Evolutionary conservation across 2,888 invertebrate species (phyloP).

Genomic region (Oegoconia quadripuncta): DNA sequence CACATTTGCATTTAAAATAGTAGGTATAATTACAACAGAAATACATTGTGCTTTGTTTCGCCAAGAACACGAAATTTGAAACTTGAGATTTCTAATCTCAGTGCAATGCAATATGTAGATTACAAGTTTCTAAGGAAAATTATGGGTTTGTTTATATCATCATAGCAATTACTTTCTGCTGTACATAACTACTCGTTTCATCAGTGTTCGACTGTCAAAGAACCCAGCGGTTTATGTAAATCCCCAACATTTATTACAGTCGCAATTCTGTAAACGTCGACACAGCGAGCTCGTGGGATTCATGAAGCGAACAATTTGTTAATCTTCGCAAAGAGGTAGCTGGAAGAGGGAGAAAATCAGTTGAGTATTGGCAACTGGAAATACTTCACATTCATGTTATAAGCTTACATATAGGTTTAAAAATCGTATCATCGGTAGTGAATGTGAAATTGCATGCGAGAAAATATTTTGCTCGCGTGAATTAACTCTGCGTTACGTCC

Average conservation of each 20-base stretch:
- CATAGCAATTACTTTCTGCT: conserved; percentile 35
- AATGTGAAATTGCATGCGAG: too few relatives aligned
- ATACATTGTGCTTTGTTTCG: neutral
- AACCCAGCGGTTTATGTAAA: conserved; percentile 56
- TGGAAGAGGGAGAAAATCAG: conserved; percentile 27
- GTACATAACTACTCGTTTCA: conserved; percentile 47
- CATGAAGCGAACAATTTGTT: conserved; percentile 47
- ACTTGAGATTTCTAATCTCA: conserved; percentile 23
- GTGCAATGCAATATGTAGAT: conserved; percentile 27
- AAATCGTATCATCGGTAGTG: too few relatives aligned
- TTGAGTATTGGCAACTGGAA: conserved; percentile 33
- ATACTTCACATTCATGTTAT: conserved; percentile 28
- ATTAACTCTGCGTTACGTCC: conserved; percentile 51
- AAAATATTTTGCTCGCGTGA: conserved; percentile 63
- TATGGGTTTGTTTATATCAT: conserved; percentile 44
- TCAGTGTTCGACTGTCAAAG: conserved; percentile 59
- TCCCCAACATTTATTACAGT: conserved; percentile 53
- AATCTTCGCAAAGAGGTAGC: conserved; percentile 44
- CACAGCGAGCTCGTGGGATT: conserved; percentile 35
- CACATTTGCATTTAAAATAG: too few relatives aligned
- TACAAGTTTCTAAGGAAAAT: conserved; percentile 47
- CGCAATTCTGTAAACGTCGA: conserved; percentile 44
- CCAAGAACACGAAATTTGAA: conserved; percentile 22
- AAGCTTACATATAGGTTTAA: too few relatives aligned
- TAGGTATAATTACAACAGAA: too few relatives aligned